A percentile compares a stretch with the other conserved stretches of the same genome.
Evolutionary conservation across 2,113 vertebrate genomes (phyloP).

Genomic region (zebrafish (Danio rerio)): GRCz12tu NC_133180.1:61599001-61599500

Average conservation of each 20-base stretch:
- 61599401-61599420: too few species aligned
- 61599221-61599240: conserved; percentile 97
- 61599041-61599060: conserved; percentile 21
- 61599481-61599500: too few species aligned
- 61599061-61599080: conserved; percentile 31
- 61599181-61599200: conserved; percentile 94
- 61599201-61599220: conserved; percentile 98
- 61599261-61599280: conserved; percentile 98
- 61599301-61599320: conserved; percentile 99
- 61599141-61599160: conserved; percentile 94
- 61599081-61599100: conserved; percentile 14
- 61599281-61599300: conserved; percentile 96
- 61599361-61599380: too few species aligned
- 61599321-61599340: neutral
- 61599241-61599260: conserved; percentile 97
- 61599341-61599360: too few species aligned
- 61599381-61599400: too few species aligned
- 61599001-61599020: conserved; percentile 21
- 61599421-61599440: too few species aligned
- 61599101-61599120: neutral
- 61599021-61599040: neutral
- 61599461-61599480: too few species aligned
- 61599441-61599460: too few species aligned
- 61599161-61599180: conserved; percentile 97
- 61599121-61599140: conserved; percentile 47